Evolutionary conservation across 2,797 vertebrate genomes (phyloP).

Genomic region (Gymnothorax javanicus): DNA sequence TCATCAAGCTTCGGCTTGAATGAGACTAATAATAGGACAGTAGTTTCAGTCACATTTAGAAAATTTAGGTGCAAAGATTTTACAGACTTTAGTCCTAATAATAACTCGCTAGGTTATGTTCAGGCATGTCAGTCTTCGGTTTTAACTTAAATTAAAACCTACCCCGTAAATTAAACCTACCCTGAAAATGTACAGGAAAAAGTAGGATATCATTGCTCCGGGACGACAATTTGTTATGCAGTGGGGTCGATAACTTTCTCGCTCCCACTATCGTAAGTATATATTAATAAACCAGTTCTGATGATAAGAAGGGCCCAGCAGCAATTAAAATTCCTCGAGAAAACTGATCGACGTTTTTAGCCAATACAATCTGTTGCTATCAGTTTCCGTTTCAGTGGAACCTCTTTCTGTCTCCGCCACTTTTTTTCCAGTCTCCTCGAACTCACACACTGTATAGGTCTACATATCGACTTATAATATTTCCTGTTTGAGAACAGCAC

Average conservation of each 20-base stretch:
- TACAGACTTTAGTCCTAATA: background rate
- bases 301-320: conserved; percentile 65
- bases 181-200: background rate
- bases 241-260: conserved; percentile 45
- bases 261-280: conserved; percentile 38
- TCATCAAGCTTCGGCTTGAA: too few species aligned
- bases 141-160: too few species aligned
- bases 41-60: background rate
- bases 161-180: background rate
- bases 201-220: background rate
- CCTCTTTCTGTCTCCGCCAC: conserved; percentile 46
- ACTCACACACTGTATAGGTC: background rate
- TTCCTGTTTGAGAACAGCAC: conserved; percentile 48
- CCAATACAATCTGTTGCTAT: conserved; percentile 66
- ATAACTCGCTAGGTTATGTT: background rate
- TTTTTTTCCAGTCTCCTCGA: conserved; percentile 9
- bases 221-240: background rate
- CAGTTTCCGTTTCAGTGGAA: conserved; percentile 64
- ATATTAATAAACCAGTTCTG: conserved; percentile 70
- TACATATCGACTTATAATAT: background rate
- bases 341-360: conserved; percentile 68
- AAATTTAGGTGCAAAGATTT: background rate
- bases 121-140: background rate
- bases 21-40: too few species aligned
- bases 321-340: conserved; percentile 76